phyloP scores from a whole-genome alignment of 2,888 invertebrate species.

The Euplexia lucipara region DNA sequence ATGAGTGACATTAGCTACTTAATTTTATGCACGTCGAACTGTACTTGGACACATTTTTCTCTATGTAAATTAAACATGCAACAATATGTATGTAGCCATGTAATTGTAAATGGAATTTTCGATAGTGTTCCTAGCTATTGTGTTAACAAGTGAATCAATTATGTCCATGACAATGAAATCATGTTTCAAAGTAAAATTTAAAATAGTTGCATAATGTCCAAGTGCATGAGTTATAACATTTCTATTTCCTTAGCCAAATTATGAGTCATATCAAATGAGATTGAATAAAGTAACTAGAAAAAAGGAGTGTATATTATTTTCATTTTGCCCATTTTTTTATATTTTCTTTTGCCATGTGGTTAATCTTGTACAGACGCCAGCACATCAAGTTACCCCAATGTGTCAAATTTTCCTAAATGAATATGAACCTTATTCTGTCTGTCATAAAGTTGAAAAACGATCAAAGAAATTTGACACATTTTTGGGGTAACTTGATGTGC shows the following conservation, averaged over 20 bases:
- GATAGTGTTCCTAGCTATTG: not conserved
- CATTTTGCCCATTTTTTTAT: constrained; percentile 37
- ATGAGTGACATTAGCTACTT: constrained; percentile 72
- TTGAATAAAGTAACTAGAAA: constrained; percentile 88
- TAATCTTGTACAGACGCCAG: too few relatives aligned
- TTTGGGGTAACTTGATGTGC: too few relatives aligned
- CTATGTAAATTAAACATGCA: constrained; percentile 4
- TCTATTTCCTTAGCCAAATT: constrained; percentile 88
- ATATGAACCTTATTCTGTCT: too few relatives aligned
- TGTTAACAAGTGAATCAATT: constrained; percentile 20
- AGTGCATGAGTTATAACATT: constrained; percentile 73
- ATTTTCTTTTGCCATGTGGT: too few relatives aligned
- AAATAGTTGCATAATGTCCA: constrained; percentile 68
- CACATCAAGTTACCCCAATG: too few relatives aligned
- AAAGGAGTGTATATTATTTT: constrained; percentile 62
- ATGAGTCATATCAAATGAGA: constrained; percentile 90
- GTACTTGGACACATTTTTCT: constrained; percentile 68
- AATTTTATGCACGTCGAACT: constrained; percentile 72
- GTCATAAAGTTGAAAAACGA: too few relatives aligned
- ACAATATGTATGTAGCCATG: constrained; percentile 13
- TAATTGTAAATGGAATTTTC: constrained; percentile 15
- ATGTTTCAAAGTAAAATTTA: constrained; percentile 1
- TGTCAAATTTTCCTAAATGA: too few relatives aligned
- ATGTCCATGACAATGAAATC: not conserved
- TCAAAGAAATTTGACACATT: too few relatives aligned